These are phyloP conservation scores for Chironomus tentans DNA, from an alignment of 2,888 invertebrate species.

Conservation along the genomic window DNA sequence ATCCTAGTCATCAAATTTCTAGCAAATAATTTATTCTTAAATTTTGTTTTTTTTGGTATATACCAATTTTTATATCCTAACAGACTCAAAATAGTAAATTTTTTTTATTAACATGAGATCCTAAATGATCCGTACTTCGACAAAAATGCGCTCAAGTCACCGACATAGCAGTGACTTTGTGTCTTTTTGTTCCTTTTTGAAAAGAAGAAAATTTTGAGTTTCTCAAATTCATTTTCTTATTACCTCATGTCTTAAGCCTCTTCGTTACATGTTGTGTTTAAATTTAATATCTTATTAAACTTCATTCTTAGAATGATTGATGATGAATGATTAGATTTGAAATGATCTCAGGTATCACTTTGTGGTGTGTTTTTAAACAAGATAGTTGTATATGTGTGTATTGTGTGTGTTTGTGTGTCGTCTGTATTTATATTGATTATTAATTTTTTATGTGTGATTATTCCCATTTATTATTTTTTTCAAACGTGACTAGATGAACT, in stretches of 20 bases:
- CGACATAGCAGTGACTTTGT: too few relatives aligned
- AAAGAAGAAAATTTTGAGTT: neutral
- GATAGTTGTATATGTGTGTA: too few relatives aligned
- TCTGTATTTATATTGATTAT: too few relatives aligned
- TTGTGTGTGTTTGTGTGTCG: too few relatives aligned
- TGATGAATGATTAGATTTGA: neutral
- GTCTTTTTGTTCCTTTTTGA: neutral
- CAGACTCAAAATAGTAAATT: too few relatives aligned
- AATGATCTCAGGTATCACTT: neutral
- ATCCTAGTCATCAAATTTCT: neutral
- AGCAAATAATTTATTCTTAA: neutral
- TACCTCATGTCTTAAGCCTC: neutral
- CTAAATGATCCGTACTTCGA: too few relatives aligned
- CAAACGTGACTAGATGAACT: conserved; percentile 5
- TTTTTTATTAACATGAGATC: too few relatives aligned
- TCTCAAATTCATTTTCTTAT: neutral
- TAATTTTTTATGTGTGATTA: neutral
- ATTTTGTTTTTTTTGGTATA: neutral
- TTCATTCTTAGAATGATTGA: neutral
- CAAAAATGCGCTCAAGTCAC: too few relatives aligned
- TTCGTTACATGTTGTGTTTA: neutral
- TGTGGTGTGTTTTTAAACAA: too few relatives aligned
- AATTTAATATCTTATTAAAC: neutral
- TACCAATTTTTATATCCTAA: too few relatives aligned
- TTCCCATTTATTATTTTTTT: neutral